Base-by-base conservation (phyloP, 2,888 invertebrate species). In the Invenusta paracnida region DNA sequence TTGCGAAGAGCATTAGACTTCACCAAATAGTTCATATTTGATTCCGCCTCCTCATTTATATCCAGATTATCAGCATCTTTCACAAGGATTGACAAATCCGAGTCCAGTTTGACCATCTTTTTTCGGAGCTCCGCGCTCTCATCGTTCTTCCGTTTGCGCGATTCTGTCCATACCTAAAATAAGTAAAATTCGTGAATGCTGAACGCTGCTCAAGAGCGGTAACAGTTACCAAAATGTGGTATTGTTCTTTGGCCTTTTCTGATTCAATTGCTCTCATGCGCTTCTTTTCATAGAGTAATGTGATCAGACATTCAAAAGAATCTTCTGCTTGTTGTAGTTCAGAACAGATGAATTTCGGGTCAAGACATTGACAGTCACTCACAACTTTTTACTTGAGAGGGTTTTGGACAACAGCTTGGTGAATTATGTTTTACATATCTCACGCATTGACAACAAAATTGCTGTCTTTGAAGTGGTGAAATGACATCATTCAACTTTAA, bases 401-500 rank as follows among this genome's bases (percentile, higher is more conserved):
- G 48, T 48, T 48, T 48, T 48, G 48, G 48, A 48, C 17, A 17
- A 48, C 17, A 48, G 48, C 48, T 48, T 48, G 48, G 48, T 48
- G 48, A 48, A 48, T 48, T 11, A 48, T 48, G 48, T 17, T 48
- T 48, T 48, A 48, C 48, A 48, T 48, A 48, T 48, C 5, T 48
- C 48, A 11, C 48, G 48, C 48, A 48, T 48, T 48, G 11, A 48
- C 11, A 48, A 48, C 48, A 17, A 48, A 48, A 48, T 48, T 48
- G 5, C 48, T 48, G 48, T 11, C 48, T 5, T 48, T 48, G 5
- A 11, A 11, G 48, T 48, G 48, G 48, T 11, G 48, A 48, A 48
- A 48, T 48, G 48, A 73, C 73, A 73, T 73, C 27, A 73, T 73
- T 73, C 23, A 73, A 25, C 73, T 73, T 73, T 5, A 73, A 73